These are phyloP conservation scores for Chrosomus eos DNA, from an alignment of 2,797 vertebrate species.

Conservation along the genomic window DNA sequence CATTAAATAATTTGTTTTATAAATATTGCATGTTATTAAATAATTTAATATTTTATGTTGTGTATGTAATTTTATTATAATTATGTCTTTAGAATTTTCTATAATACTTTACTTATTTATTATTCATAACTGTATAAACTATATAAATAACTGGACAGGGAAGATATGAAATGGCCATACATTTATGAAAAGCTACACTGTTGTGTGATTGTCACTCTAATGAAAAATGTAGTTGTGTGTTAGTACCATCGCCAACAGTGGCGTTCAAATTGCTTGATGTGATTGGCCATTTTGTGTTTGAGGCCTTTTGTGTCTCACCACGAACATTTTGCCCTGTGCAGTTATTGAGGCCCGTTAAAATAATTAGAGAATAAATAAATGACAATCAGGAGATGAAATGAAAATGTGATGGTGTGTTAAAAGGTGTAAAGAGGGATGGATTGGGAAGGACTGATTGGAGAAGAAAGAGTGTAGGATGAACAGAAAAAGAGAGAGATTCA, in stretches of 20 bases:
- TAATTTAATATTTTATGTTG: too few species aligned
- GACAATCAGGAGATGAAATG: slow-evolving; percentile 62
- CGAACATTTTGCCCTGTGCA: slow-evolving; percentile 65
- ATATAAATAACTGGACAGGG: background rate
- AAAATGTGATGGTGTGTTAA: slow-evolving; percentile 60
- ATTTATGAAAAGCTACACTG: background rate
- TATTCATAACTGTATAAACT: too few species aligned
- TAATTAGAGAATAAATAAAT: slow-evolving; percentile 70
- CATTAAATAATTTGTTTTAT: too few species aligned
- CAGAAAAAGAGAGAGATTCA: slow-evolving; percentile 60
- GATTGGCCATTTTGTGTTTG: slow-evolving; percentile 28
- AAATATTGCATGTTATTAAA: too few species aligned
- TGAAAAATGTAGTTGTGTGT: background rate
- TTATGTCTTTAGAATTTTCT: background rate
- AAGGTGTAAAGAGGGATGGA: slow-evolving; percentile 51
- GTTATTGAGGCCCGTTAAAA: slow-evolving; percentile 68
- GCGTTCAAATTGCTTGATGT: background rate
- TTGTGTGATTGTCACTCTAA: background rate
- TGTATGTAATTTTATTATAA: background rate
- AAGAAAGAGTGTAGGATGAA: slow-evolving; percentile 23
- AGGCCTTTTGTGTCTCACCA: slow-evolving; percentile 69
- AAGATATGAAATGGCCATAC: background rate
- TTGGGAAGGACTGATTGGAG: slow-evolving; percentile 47
- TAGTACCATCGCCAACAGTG: background rate
- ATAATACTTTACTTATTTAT: background rate